These are phyloP conservation scores for Odocoileus hemionus DNA, from an alignment of 2,113 vertebrate genomes.

Conservation along the genomic window DNA sequence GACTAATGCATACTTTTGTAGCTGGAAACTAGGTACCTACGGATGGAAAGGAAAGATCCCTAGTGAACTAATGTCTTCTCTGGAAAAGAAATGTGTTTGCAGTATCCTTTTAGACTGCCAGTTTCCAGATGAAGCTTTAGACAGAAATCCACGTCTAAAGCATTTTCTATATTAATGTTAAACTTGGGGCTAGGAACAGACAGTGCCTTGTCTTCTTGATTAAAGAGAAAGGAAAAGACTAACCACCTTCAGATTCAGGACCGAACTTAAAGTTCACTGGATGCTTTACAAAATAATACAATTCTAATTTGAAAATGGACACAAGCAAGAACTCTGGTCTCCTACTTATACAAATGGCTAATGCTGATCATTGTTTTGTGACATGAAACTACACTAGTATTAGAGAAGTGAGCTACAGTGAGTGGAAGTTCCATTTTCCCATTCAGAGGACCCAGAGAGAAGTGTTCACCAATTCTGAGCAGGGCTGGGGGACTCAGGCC, in stretches of 20 bases:
- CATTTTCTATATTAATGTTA: slow-evolving; percentile 29
- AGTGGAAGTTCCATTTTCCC: neutral
- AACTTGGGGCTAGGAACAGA: neutral
- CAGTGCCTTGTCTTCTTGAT: neutral
- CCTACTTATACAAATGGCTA: neutral
- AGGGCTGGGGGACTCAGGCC: neutral
- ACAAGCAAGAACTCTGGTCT: neutral
- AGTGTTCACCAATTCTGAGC: neutral
- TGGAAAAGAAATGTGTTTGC: slow-evolving; percentile 47
- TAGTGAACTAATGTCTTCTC: slow-evolving; percentile 47
- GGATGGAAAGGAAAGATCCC: slow-evolving; percentile 61
- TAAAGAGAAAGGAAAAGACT: neutral
- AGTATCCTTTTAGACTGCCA: slow-evolving; percentile 30
- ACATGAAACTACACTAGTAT: neutral
- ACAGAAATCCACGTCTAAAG: neutral
- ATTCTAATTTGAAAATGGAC: neutral
- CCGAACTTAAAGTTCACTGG: neutral
- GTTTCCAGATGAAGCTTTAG: slow-evolving; percentile 14
- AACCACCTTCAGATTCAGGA: neutral
- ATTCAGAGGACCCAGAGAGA: neutral
- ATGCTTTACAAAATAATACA: neutral
- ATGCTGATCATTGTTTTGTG: neutral
- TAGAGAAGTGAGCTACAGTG: neutral
- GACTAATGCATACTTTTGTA: slow-evolving; percentile 34
- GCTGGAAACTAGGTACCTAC: slow-evolving; percentile 36